These are phyloP conservation scores for Hipposideros armiger DNA, from an alignment of 2,113 vertebrate genomes.

Conservation along the genomic window DNA sequence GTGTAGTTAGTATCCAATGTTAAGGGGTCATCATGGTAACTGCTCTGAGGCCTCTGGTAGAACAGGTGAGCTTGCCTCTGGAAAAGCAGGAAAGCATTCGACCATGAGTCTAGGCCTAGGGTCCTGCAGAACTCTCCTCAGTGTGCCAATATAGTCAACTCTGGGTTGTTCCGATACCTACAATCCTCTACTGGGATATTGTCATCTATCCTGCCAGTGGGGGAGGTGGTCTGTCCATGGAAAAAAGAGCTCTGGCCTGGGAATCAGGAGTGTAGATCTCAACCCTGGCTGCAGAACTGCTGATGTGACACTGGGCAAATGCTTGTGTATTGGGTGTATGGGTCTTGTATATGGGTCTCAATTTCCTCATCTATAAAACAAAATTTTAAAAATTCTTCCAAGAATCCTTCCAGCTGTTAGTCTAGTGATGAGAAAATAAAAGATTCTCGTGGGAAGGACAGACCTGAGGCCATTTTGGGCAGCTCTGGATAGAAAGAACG, in stretches of 20 bases:
- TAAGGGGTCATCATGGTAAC: background rate
- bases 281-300: background rate
- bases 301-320: background rate
- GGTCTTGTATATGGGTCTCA: rapidly evolving
- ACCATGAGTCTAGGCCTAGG: background rate
- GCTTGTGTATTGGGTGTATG: rapidly evolving
- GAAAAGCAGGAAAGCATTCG: background rate
- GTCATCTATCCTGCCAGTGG: background rate
- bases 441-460: background rate
- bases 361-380: background rate
- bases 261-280: background rate
- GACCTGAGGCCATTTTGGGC: background rate
- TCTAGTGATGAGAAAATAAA: background rate
- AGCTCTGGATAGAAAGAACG: background rate
- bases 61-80: background rate
- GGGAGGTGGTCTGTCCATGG: background rate
- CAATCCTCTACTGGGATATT: background rate
- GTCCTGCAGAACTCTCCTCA: background rate
- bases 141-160: background rate
- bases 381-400: background rate
- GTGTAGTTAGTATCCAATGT: background rate
- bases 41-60: background rate
- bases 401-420: background rate
- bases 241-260: background rate
- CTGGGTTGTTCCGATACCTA: background rate